Evolutionary conservation across 2,888 invertebrate species (phyloP).

Genomic region (Drosophila dives): DNA sequence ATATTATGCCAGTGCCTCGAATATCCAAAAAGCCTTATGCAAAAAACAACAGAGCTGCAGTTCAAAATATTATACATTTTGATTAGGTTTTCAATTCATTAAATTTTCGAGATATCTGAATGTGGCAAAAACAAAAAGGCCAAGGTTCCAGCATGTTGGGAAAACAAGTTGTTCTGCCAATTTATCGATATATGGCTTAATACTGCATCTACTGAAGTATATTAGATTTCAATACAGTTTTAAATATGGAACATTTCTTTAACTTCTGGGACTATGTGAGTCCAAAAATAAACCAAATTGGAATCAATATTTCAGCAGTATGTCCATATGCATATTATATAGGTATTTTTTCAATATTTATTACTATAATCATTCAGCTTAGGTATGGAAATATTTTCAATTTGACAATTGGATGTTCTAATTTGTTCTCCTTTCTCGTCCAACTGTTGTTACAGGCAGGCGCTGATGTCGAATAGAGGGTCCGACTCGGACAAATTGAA

Average conservation of each 20-base stretch:
- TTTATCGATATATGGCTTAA: neutral
- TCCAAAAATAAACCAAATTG: neutral
- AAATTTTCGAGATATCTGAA: neutral
- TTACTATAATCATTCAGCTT: neutral
- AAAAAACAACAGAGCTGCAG: constrained; percentile 10
- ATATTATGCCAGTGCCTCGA: constrained; percentile 60
- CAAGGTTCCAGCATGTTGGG: neutral
- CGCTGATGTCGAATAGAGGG: constrained; percentile 86
- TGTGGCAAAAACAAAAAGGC: neutral
- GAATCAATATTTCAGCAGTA: neutral
- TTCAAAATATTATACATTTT: neutral
- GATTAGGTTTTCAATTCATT: neutral
- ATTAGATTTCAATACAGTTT: neutral
- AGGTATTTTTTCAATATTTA: neutral
- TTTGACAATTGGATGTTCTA: constrained; percentile 83
- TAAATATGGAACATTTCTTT: neutral
- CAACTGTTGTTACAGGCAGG: constrained; percentile 89
- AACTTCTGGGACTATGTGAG: neutral
- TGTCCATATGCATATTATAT: neutral
- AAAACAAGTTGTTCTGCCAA: neutral
- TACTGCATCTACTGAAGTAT: neutral
- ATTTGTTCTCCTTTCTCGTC: constrained; percentile 80
- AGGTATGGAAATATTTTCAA: neutral
- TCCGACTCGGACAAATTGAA: constrained; percentile 85
- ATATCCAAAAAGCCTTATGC: constrained; percentile 47